Base-by-base conservation (phyloP, 1,140 invertebrate species). In the Drosophila yakuba region DNA sequence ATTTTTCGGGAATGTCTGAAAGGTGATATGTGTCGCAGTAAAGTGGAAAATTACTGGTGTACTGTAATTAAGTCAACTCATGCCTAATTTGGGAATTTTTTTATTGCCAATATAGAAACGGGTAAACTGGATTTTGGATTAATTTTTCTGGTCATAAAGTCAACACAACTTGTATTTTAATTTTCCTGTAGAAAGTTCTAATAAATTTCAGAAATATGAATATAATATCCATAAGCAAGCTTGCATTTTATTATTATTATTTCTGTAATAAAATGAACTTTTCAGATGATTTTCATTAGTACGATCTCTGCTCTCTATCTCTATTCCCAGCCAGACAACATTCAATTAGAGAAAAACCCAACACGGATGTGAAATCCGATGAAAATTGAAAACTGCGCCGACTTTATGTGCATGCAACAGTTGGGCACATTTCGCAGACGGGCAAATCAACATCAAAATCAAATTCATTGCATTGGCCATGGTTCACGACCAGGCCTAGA, bases 371-470 rank as follows among this genome's bases (percentile, higher is more conserved):
- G 38, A 55, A 62, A 15, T 15, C n/a, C 59, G 23, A 43, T 50
- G 45, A 48, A 55, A 74, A 74, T 54, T 61, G 54, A 56, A 64
- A 59, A 61, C 17, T 55, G 38, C 25, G 28, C 6, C 35, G 20
- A 20, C 20, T 20, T 20, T 20, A 20, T 20, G 20, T 20, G 76
- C 63, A 85, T 84, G 77, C 81, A 84, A 84, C 81, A 84, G 76
- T 84, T 83, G 72, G 44, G 63, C 15, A 38, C 58, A 58, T 28
- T 28, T 23, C 51, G 44, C 25, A 15, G 52, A 39, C 52, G 56
- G 52, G 60, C 60, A 63, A 76, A 83, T 85, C 80, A 73, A 72
- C 78, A 88, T 83, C 57, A 64, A 89, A 83, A 78, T 88, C 84
- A 88, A 89, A 88, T 89, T 77, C 84, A 88, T 75, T 78, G 74